A percentile compares a stretch with the other conserved stretches of the same genome.
These are phyloP conservation scores for Synergus gifuensis DNA, from an alignment of 2,888 invertebrate genomes.

Conservation along the genomic window DNA sequence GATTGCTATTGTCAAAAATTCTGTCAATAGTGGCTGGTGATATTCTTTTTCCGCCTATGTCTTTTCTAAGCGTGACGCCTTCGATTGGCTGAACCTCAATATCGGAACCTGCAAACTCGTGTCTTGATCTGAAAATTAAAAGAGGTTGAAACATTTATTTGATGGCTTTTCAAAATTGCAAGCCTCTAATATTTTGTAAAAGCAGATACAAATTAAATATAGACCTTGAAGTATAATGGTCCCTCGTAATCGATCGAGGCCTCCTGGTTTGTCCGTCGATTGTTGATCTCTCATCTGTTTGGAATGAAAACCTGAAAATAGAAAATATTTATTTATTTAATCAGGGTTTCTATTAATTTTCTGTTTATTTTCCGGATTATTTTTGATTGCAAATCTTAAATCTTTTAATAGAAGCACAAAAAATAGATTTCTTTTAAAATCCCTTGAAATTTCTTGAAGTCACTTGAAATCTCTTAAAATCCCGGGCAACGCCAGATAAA, in stretches of 20 bases:
- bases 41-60: constrained; percentile 84
- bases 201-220: neutral
- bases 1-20: constrained; percentile 93
- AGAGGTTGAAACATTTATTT: no score
- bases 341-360: no score
- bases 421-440: no score
- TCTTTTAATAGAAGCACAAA: no score
- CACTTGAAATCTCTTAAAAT: neutral
- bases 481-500: neutral
- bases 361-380: no score
- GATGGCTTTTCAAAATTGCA: no score
- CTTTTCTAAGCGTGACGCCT: constrained; percentile 67
- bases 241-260: constrained; percentile 69
- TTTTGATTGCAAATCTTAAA: no score
- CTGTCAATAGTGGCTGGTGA: constrained; percentile 89
- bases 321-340: constrained; percentile 8
- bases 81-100: constrained; percentile 58
- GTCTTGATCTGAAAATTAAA: constrained; percentile 48
- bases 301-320: constrained; percentile 52
- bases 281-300: constrained; percentile 64
- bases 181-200: no score
- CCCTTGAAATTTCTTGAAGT: neutral
- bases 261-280: constrained; percentile 69
- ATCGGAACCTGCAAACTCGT: constrained; percentile 46
- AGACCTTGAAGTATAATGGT: constrained; percentile 75